Conservation (phyloP, 1,140 invertebrate genomes). For the Aphaenogaster floridana region DNA sequence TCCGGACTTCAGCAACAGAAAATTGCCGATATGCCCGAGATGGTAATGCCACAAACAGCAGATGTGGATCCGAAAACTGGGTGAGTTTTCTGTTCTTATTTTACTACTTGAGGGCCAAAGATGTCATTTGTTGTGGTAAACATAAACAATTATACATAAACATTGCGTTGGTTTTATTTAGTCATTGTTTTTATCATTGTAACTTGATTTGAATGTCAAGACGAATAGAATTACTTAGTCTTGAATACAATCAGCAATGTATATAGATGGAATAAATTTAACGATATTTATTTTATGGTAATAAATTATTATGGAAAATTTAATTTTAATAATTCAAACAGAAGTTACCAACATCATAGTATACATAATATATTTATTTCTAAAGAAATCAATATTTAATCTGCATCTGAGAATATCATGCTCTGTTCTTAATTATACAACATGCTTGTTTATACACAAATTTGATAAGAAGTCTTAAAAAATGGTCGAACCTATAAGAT, state of each 20-base stretch:
- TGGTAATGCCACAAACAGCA: conserved; percentile 79
- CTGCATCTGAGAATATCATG: not conserved
- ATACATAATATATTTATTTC: not conserved
- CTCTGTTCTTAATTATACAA: not conserved
- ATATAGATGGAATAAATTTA: not conserved
- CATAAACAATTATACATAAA: conserved; percentile 78
- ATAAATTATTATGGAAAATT: not conserved
- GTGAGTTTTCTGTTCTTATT: conserved; percentile 86
- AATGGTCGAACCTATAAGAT: not conserved
- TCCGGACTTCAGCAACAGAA: conserved; percentile 87
- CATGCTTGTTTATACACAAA: not conserved
- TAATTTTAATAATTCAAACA: not conserved
- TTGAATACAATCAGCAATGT: not conserved
- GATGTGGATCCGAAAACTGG: conserved; percentile 87
- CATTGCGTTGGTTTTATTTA: conserved; percentile 29
- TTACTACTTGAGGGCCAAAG: conserved; percentile 81
- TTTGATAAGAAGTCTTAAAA: not conserved
- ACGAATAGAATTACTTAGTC: not conserved
- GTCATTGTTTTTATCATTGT: not conserved
- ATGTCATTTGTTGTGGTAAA: conserved; percentile 83
- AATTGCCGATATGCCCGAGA: conserved; percentile 82
- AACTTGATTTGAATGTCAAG: not conserved
- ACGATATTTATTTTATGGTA: not conserved
- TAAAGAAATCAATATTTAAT: conserved; percentile 31
- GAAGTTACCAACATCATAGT: not conserved